Evolutionary conservation across 2,113 vertebrate species (phyloP).

Genomic region (Alosa alosa): DNA sequence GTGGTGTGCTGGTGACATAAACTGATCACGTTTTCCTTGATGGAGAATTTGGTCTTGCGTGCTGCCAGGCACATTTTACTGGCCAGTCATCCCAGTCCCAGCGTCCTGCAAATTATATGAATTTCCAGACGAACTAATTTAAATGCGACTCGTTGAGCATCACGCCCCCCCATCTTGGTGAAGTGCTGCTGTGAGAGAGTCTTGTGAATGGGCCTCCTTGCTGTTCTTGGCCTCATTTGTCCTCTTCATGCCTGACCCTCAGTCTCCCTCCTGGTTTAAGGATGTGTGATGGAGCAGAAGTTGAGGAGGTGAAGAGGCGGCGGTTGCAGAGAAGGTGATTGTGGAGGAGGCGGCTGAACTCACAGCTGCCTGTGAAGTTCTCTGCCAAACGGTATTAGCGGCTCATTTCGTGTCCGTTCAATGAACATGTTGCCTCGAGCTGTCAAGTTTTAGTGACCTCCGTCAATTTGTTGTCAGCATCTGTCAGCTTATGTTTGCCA

Average conservation of each 20-base stretch:
- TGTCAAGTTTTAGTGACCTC: not conserved
- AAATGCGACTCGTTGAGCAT: not conserved
- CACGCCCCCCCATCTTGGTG: not conserved
- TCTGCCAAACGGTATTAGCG: not conserved
- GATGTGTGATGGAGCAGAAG: not conserved
- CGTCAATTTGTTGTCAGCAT: slow-evolving; percentile 6
- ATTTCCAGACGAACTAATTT: not conserved
- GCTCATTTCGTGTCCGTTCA: not conserved
- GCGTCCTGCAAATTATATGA: not conserved
- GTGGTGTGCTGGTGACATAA: not conserved
- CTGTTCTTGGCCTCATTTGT: not conserved
- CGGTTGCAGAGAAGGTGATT: not conserved
- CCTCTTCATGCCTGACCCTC: not conserved
- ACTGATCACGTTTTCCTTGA: not conserved
- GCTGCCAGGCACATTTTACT: not conserved
- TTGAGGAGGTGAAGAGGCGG: not conserved
- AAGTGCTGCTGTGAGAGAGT: not conserved
- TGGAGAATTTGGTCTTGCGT: not conserved
- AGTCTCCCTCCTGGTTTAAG: not conserved
- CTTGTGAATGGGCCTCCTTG: not conserved
- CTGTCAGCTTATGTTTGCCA: slow-evolving; percentile 5
- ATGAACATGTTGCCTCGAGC: not conserved
- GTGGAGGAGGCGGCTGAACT: not conserved
- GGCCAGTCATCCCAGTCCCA: not conserved
- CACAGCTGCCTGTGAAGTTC: not conserved